phyloP scores from a whole-genome alignment of 2,797 vertebrate species.

The Megaceryle alcyon region DNA sequence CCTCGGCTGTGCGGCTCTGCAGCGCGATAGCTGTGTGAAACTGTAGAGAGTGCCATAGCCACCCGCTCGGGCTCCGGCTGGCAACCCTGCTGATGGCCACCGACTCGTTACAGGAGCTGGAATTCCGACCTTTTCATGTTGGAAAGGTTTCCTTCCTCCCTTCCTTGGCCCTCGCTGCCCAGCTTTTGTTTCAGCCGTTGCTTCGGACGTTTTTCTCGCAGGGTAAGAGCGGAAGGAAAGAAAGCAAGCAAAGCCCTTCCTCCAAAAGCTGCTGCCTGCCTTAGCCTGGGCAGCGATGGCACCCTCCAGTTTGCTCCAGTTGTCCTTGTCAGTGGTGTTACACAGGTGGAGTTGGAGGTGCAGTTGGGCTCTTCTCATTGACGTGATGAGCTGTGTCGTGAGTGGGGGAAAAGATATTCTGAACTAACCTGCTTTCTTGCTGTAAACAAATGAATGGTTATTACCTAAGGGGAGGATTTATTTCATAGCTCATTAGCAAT shows the following conservation, averaged over 20 bases:
- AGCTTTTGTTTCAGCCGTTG: not conserved
- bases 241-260: not conserved
- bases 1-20: conserved; percentile 8
- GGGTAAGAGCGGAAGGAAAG: not conserved
- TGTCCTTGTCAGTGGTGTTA: not conserved
- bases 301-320: not conserved
- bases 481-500: conserved; percentile 66
- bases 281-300: fast-evolving
- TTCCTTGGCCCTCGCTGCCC: not conserved
- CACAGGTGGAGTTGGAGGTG: not conserved
- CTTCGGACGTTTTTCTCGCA: not conserved
- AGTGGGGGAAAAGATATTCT: not conserved
- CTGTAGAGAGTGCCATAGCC: conserved; percentile 1
- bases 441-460: not conserved
- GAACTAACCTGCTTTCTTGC: not conserved
- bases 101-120: conserved; percentile 38
- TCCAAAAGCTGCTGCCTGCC: not conserved
- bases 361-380: not conserved
- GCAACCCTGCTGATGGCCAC: not conserved
- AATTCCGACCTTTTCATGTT: conserved; percentile 5
- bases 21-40: conserved; percentile 21
- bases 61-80: not conserved
- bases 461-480: not conserved
- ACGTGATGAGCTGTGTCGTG: not conserved
- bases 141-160: not conserved